Percentiles rank a stretch among this genome's conserved stretches.
phyloP scores from a whole-genome alignment of 1,140 invertebrate species.

The Arion vulgaris region DNA sequence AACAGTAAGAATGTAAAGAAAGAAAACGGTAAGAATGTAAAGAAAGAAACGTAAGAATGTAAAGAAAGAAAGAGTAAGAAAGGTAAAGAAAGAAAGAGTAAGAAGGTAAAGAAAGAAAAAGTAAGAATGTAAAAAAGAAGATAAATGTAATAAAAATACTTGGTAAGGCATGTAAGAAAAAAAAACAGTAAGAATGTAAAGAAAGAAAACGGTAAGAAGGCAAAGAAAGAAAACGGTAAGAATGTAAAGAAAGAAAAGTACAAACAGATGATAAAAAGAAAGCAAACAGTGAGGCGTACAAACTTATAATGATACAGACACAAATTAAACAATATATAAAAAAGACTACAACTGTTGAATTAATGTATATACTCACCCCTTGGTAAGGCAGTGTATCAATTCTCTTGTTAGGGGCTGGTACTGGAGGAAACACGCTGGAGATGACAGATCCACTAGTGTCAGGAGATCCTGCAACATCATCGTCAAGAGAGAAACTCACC shows the following conservation, averaged over 20 bases:
- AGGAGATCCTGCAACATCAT: slow-evolving; percentile 20
- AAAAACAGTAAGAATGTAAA: not conserved
- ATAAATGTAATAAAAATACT: not conserved
- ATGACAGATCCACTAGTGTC: slow-evolving; percentile 31
- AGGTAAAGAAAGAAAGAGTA: not conserved
- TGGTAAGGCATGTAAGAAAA: too few relatives aligned
- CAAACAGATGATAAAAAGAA: not conserved
- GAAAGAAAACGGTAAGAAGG: not conserved
- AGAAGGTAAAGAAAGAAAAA: not conserved
- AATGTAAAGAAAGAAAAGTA: not conserved
- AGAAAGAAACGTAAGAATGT: not conserved
- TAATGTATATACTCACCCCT: slow-evolving; percentile 22
- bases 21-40: too few relatives aligned
- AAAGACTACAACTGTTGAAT: too few relatives aligned
- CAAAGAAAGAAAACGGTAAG: not conserved
- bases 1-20: too few relatives aligned
- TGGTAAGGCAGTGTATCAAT: slow-evolving; percentile 5
- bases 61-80: not conserved
- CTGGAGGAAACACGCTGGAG: not conserved
- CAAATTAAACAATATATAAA: too few relatives aligned
- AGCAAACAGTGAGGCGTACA: not conserved
- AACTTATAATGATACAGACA: too few relatives aligned
- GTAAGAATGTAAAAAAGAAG: not conserved
- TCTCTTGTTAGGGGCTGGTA: not conserved
- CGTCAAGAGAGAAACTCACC: slow-evolving; percentile 39